Evolutionary conservation across 2,797 vertebrate genomes (phyloP).

Genomic region (Lagodon rhomboides): DNA sequence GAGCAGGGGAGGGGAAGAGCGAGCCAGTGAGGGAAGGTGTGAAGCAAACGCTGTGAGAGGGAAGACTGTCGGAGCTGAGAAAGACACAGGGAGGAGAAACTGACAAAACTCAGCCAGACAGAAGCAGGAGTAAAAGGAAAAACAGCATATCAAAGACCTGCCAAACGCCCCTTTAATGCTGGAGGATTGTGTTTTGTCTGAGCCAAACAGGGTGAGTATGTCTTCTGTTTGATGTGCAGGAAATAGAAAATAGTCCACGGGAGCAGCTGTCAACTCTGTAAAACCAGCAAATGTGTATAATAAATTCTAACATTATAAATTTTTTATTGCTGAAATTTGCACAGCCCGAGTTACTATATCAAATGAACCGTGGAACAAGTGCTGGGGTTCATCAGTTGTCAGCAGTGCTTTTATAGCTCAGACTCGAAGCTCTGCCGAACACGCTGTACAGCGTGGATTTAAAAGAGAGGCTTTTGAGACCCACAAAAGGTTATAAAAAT

Average conservation of each 20-base stretch:
- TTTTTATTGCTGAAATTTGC: slow-evolving; percentile 43
- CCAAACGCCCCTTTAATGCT: slow-evolving; percentile 30
- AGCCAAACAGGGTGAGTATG: slow-evolving; percentile 70
- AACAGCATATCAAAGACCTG: slow-evolving; percentile 35
- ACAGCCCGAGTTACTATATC: slow-evolving; percentile 5
- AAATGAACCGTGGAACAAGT: slow-evolving; percentile 49
- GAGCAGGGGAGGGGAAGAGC: slow-evolving; percentile 64
- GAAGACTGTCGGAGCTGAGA: slow-evolving; percentile 30
- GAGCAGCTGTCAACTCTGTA: slow-evolving; percentile 52
- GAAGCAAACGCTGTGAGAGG: slow-evolving; percentile 52
- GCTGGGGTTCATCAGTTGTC: slow-evolving; percentile 65
- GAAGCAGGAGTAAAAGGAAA: slow-evolving; percentile 41
- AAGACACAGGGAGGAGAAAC: slow-evolving; percentile 23
- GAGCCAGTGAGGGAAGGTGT: slow-evolving; percentile 64
- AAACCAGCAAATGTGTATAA: slow-evolving; percentile 7
- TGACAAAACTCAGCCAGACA: slow-evolving; percentile 43
- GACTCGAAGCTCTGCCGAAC: slow-evolving; percentile 7
- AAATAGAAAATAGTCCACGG: slow-evolving; percentile 55
- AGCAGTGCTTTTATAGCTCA: slow-evolving; percentile 31
- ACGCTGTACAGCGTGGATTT: slow-evolving; percentile 17
- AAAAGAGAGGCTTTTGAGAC: slow-evolving; percentile 12
- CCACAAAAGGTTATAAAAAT: not conserved
- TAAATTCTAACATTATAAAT: slow-evolving; percentile 30
- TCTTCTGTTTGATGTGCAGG: slow-evolving; percentile 65
- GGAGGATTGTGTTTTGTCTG: slow-evolving; percentile 50